phyloP scores from a whole-genome alignment of 2,113 vertebrate genomes.

The Oenanthe melanoleuca region DNA sequence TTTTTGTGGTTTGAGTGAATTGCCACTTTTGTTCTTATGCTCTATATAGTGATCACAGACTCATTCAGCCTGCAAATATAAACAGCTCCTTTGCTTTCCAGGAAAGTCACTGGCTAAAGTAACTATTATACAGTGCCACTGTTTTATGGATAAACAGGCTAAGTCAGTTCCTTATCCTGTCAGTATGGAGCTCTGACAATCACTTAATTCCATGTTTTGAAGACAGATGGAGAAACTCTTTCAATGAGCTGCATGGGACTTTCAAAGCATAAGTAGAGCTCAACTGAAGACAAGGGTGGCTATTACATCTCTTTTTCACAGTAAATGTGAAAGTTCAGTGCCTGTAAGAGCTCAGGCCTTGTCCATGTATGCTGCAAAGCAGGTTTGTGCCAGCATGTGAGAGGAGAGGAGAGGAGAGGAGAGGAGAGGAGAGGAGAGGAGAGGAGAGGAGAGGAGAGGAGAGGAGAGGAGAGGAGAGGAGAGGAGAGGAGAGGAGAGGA shows the following conservation, averaged over 20 bases:
- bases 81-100: neutral
- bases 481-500: too few relatives aligned
- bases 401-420: neutral
- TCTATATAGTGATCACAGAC: neutral
- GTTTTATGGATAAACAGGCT: neutral
- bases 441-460: neutral
- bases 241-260: neutral
- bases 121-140: neutral
- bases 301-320: neutral
- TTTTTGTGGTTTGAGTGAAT: neutral
- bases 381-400: neutral
- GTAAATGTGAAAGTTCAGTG: neutral
- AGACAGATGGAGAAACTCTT: neutral
- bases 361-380: neutral
- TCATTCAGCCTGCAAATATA: neutral
- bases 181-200: neutral
- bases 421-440: neutral
- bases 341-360: fast-evolving
- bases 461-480: too few relatives aligned
- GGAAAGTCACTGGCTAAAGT: neutral
- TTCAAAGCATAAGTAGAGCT: neutral
- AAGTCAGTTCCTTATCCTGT: neutral
- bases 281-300: neutral
- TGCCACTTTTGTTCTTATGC: neutral
- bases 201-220: neutral